A percentile compares a stretch with the other conserved stretches of the same genome.
phyloP scores from a whole-genome alignment of 2,888 invertebrate genomes.

The Drosophila eohydei region DNA sequence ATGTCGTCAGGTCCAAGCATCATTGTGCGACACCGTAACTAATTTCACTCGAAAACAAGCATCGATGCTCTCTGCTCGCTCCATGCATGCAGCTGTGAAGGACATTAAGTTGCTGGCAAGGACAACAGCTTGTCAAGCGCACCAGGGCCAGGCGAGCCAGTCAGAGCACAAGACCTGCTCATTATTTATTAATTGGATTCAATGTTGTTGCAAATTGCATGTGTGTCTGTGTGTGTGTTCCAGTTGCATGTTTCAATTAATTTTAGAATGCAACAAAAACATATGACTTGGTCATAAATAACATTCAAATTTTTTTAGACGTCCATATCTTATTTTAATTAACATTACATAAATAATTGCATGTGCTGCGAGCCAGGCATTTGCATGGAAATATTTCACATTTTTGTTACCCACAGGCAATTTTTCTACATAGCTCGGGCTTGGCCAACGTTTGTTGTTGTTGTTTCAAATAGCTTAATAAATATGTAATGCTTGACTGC shows the following conservation, averaged over 20 bases:
- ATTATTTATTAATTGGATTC: constrained; percentile 74
- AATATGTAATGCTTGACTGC: constrained; percentile 1
- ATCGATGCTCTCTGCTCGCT: not conserved
- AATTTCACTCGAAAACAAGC: constrained; percentile 56
- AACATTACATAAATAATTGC: constrained; percentile 28
- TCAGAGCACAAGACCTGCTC: constrained; percentile 33
- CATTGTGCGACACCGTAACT: constrained; percentile 74
- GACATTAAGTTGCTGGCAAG: constrained; percentile 47
- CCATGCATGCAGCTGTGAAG: constrained; percentile 41
- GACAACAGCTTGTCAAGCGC: constrained; percentile 49
- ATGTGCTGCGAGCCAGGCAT: constrained; percentile 11
- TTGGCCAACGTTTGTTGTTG: not conserved
- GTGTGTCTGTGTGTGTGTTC: not conserved
- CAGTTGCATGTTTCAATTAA: constrained; percentile 29
- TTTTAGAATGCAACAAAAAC: constrained; percentile 18
- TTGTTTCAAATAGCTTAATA: constrained; percentile 11
- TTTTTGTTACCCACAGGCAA: constrained; percentile 9
- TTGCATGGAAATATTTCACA: constrained; percentile 32
- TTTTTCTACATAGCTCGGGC: constrained; percentile 6
- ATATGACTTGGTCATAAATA: constrained; percentile 21
- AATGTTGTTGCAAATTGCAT: constrained; percentile 47
- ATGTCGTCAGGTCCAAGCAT: constrained; percentile 49
- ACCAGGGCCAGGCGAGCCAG: constrained; percentile 8
- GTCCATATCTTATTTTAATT: constrained; percentile 39
- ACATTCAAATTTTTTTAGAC: constrained; percentile 1